Percentiles rank a stretch among this genome's conserved stretches.
Conservation (phyloP, 2,113 vertebrate genomes). For the Notarius lentiginosus region DNA sequence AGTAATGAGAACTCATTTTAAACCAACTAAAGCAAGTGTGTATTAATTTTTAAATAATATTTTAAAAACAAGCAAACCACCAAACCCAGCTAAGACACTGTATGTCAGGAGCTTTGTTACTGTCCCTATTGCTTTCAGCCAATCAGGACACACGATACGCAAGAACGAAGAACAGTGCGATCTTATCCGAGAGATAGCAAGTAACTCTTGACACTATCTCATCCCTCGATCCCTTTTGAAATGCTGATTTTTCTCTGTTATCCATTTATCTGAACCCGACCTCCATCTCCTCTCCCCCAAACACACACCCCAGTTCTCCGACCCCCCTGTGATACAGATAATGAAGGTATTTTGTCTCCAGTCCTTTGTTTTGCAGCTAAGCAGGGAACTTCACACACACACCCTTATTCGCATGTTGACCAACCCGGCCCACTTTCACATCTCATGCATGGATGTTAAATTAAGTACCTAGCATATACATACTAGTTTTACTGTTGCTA, state of each 20-base stretch:
- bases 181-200: neutral
- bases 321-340: slow-evolving; percentile 29
- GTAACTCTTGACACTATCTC: neutral
- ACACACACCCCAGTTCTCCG: slow-evolving; percentile 15
- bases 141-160: neutral
- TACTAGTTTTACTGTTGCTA: neutral
- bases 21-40: neutral
- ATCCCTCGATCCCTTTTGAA: slow-evolving; percentile 62
- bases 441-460: neutral
- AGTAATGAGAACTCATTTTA: neutral
- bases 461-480: neutral
- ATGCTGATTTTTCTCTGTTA: slow-evolving; percentile 71
- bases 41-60: neutral
- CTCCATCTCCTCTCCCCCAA: slow-evolving; percentile 59
- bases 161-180: neutral
- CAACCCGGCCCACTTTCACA: neutral
- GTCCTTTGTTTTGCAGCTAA: slow-evolving; percentile 84
- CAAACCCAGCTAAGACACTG: no score
- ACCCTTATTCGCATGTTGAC: neutral
- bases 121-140: neutral
- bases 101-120: no score
- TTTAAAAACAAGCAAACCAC: neutral
- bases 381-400: slow-evolving; percentile 77
- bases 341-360: slow-evolving; percentile 75
- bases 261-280: slow-evolving; percentile 68